Conservation (phyloP, 2,888 invertebrate genomes). For the Spodoptera littoralis region DNA sequence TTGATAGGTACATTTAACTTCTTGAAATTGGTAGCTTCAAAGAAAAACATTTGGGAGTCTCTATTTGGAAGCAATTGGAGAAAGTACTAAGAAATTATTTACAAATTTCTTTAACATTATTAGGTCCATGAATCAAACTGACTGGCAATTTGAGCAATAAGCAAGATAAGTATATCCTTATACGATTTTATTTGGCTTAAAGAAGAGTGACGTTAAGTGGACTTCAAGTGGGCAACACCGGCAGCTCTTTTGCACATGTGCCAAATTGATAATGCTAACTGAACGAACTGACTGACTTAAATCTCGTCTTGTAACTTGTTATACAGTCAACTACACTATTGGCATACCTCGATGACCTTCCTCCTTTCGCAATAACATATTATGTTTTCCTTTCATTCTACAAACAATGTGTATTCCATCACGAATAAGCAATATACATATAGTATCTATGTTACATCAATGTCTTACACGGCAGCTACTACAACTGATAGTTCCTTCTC, state of each 20-base stretch:
- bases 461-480: slow-evolving; percentile 30
- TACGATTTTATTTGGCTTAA: slow-evolving; percentile 48
- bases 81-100: background rate
- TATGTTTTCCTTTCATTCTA: slow-evolving; percentile 20
- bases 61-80: background rate
- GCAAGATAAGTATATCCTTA: slow-evolving; percentile 42
- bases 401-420: slow-evolving; percentile 34
- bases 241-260: slow-evolving; percentile 37
- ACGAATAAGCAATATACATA: slow-evolving; percentile 24
- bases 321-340: slow-evolving; percentile 13
- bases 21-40: background rate
- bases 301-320: background rate
- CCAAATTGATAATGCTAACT: slow-evolving; percentile 23
- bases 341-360: slow-evolving; percentile 23
- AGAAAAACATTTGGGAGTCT: background rate
- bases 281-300: background rate
- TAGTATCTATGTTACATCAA: slow-evolving; percentile 26
- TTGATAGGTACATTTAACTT: background rate
- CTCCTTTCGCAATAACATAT: slow-evolving; percentile 13
- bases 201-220: slow-evolving; percentile 49
- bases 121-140: slow-evolving; percentile 10
- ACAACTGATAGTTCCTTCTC: slow-evolving; percentile 11
- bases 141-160: slow-evolving; percentile 33
- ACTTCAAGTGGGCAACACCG: slow-evolving; percentile 32
- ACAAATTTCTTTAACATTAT: slow-evolving; percentile 13